Base-by-base conservation (phyloP, 2,888 invertebrate genomes). In the Geotrupes spiniger region DNA sequence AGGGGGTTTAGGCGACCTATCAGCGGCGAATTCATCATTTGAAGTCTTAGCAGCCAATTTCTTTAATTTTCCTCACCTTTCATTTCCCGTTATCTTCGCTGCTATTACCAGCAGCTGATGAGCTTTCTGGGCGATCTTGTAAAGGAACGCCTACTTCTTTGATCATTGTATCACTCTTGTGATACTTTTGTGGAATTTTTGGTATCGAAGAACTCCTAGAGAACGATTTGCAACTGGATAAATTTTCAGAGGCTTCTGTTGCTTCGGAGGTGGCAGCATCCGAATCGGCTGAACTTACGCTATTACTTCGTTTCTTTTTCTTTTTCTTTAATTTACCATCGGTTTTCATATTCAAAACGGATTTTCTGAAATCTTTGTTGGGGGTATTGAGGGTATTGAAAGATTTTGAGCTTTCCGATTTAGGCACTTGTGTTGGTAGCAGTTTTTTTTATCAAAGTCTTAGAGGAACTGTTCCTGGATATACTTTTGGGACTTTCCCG, bases 321-420 rank as follows among this genome's bases (percentile, higher is more conserved):
- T 72, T 45, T 69, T 66, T 70, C 39, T 64, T 64, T 9, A 54
- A 45, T 52, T 63, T 67, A 12, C n/a, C n/a, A n/a, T 74, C 73
- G 2, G 76, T 74, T 33, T 76, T 79, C 73, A 86, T 84, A 69
- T 87, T 88, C 9, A 87, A 66, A 0, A 83, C 82, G 0, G 87
- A 87, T 66, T 88, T 87, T 27, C 87, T 75, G 58, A 85, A 85
- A 65, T 86, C 86, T 70, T 87, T 87, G 66, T 87, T 87, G 14
- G 81, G 76, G 58, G 74, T 73, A 52, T 71, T 74, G 27, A 65
- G 56, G 46, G 69, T 63, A 62, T 77, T 78, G 26, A 66, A n/a
- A n/a, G n/a, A 53, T 53, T 65, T 68, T 42, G 54, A 56, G 25
- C 56, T 60, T 48, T 74, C 75, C 37, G 68, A 70, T 49, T 76